Evolutionary conservation across 2,888 invertebrate species (phyloP), one percentile per base, ranked within the genome.

Genomic region (Cryptus viduatorius): DNA sequence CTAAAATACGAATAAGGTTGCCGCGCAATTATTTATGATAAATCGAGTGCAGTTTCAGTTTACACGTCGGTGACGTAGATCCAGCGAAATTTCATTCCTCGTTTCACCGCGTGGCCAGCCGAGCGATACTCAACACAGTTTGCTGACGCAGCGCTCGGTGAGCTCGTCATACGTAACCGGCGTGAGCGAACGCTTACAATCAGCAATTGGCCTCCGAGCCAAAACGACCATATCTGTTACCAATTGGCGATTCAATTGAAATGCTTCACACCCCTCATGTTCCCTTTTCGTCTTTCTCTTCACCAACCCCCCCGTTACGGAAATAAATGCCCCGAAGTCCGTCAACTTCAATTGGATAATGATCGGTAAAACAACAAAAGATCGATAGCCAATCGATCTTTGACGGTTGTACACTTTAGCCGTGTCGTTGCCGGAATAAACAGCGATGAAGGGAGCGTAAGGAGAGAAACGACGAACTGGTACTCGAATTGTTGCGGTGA

Each of bases 1-100:
- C 85, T 86, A 81, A 88, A 88, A 88, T 87, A 85, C 84, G 87
- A 86, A 85, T 87, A 87, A 87, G 87, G 87, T 78, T 68, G 79
- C 65, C 64, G 86, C 86, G 89, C 90, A 91, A 93, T 93, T 93
- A 93, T 93, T 92, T 92, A 92, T 90, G 91, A 92, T 92, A 91
- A 92, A 92, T 89, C 89, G 86, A 89, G 86, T 81, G 84, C 78
- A 81, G 69, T 81, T 79, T 85, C 88, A 78, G 77, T 84, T 86
- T 85, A 85, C 85, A 86, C 85, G 37, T 86, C 76, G 56, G 84
- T 68, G 84, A 82, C 79, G 80, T 80, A 65, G 78, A 76, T 14
- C 75, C 65, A 73, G 84, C 80, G 19, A 65, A 82, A 86, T 84
- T 79, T 76, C 81, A 76, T 78, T 71, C 65, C 75, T 37, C 82